phyloP scores from a whole-genome alignment of 2,113 vertebrate species.

The Oryzias melastigma region DNA sequence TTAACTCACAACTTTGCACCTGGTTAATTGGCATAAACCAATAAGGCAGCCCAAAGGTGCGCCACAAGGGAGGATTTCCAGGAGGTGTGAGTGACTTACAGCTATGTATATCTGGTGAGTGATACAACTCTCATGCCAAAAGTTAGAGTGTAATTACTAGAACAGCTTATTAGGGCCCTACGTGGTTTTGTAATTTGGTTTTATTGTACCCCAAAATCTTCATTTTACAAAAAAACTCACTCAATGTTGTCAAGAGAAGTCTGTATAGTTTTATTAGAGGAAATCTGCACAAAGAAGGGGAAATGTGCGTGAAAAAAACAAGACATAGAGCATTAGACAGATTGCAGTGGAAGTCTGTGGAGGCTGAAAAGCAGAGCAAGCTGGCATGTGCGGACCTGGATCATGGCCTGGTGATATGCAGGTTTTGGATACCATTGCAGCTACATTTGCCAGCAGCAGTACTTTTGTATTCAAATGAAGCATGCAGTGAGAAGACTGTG shows the following conservation, averaged over 20 bases:
- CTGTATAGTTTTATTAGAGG: too few species aligned
- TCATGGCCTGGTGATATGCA: conserved; percentile 15
- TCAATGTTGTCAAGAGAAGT: too few species aligned
- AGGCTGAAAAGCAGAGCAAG: conserved; percentile 24
- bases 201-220: background rate
- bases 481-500: conserved; percentile 19
- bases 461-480: conserved; percentile 42
- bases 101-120: conserved; percentile 19
- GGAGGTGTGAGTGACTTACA: conserved; percentile 27
- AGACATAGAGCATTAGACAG: too few species aligned
- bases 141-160: conserved; percentile 28
- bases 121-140: conserved; percentile 8
- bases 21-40: too few species aligned
- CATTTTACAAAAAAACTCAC: too few species aligned
- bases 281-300: too few species aligned
- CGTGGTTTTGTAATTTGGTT: conserved; percentile 19
- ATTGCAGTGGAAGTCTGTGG: background rate
- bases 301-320: too few species aligned
- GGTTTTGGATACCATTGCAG: conserved; percentile 24
- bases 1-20: conserved; percentile 3
- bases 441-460: conserved; percentile 31
- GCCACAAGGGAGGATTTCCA: conserved; percentile 10
- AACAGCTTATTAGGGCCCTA: conserved; percentile 8
- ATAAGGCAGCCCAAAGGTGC: background rate
- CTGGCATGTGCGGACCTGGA: conserved; percentile 25